phyloP scores from a whole-genome alignment of 1,140 invertebrate genomes.

The Drosophila orena region DNA sequence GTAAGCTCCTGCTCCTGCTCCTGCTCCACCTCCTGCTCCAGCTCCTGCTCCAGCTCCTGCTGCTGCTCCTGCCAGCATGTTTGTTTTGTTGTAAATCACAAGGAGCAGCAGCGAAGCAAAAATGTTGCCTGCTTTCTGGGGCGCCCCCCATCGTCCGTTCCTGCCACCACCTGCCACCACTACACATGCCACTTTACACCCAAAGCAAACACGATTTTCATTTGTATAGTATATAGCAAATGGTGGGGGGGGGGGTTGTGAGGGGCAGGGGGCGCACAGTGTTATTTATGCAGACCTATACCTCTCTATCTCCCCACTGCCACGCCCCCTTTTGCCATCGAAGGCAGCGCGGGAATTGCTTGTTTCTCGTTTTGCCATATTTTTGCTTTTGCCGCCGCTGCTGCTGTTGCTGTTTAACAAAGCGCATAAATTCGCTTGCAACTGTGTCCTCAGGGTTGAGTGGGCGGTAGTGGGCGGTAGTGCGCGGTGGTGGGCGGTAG shows the following conservation, averaged over 20 bases:
- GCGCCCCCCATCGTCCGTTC: conserved; percentile 1
- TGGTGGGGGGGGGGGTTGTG: conserved; percentile 1
- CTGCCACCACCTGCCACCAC: conserved; percentile 65
- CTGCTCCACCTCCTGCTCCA: not conserved
- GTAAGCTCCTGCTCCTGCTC: not conserved
- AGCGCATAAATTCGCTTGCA: conserved; percentile 83
- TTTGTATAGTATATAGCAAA: conserved; percentile 66
- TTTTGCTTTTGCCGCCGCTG: conserved; percentile 53
- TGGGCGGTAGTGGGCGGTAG: conserved; percentile 1
- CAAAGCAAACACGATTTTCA: conserved; percentile 80
- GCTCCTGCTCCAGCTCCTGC: not conserved
- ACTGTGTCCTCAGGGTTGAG: conserved; percentile 68
- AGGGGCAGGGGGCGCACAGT: conserved; percentile 1
- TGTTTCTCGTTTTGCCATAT: conserved; percentile 67
- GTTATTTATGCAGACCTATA: conserved; percentile 77
- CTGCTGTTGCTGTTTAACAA: conserved; percentile 81
- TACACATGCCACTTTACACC: conserved; percentile 81
- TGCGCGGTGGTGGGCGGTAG: no score
- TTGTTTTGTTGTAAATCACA: conserved; percentile 83
- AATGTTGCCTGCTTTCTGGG: conserved; percentile 59
- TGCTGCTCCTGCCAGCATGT: conserved; percentile 57
- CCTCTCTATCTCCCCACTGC: conserved; percentile 41
- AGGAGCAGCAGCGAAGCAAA: conserved; percentile 70
- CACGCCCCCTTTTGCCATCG: conserved; percentile 37
- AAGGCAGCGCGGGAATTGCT: conserved; percentile 65